phyloP scores from a whole-genome alignment of 2,888 invertebrate genomes.

The Noctua fimbriata region DNA sequence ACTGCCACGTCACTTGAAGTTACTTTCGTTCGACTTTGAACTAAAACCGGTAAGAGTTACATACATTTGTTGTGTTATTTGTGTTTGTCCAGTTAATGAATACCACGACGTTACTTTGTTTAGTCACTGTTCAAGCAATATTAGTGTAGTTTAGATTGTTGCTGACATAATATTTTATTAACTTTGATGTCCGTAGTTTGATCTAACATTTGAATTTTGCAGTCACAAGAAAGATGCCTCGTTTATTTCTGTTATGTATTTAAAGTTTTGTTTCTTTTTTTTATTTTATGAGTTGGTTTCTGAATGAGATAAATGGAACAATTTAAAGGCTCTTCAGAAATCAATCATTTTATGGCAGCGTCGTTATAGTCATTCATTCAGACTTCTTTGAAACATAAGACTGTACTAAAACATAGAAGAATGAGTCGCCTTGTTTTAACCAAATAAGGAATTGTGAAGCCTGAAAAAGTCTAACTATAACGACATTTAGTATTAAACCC shows the following conservation, averaged over 20 bases:
- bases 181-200: slow-evolving; percentile 63
- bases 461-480: slow-evolving; percentile 40
- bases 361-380: slow-evolving; percentile 47
- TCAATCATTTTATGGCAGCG: slow-evolving; percentile 31
- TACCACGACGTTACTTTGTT: slow-evolving; percentile 49
- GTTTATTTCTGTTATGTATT: slow-evolving; percentile 32
- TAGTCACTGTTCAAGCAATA: slow-evolving; percentile 50
- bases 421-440: not conserved
- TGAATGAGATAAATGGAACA: slow-evolving; percentile 16
- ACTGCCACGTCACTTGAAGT: not conserved
- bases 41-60: slow-evolving; percentile 44
- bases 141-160: slow-evolving; percentile 58
- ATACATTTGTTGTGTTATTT: slow-evolving; percentile 21
- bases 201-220: slow-evolving; percentile 59
- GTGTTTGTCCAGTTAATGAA: slow-evolving; percentile 50
- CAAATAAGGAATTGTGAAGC: not conserved
- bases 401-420: not conserved
- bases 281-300: slow-evolving; percentile 28
- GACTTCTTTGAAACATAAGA: not conserved
- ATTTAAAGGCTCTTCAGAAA: slow-evolving; percentile 35
- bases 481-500: slow-evolving; percentile 75
- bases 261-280: slow-evolving; percentile 16
- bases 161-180: slow-evolving; percentile 56
- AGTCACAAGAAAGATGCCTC: slow-evolving; percentile 74
- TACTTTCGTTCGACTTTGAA: not conserved